Conservation (phyloP, 2,888 invertebrate genomes). For the Palloptera scutellata region DNA sequence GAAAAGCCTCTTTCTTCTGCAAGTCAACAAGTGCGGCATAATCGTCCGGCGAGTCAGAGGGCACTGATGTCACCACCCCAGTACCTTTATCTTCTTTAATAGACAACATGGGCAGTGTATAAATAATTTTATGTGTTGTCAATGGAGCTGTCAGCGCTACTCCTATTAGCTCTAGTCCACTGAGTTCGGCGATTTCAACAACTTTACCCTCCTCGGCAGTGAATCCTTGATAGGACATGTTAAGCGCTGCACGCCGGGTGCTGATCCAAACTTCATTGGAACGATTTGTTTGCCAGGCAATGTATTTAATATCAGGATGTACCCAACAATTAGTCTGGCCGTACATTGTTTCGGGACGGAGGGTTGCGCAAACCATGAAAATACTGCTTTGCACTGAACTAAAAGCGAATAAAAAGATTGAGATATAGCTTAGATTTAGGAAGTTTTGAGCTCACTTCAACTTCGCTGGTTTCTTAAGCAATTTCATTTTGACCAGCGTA, state of each 20-base stretch:
- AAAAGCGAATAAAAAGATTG: background rate
- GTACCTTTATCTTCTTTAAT: slow-evolving; percentile 99
- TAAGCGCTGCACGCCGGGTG: slow-evolving; percentile 87
- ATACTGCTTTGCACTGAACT: slow-evolving; percentile 54
- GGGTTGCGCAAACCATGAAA: slow-evolving; percentile 89
- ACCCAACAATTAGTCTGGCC: slow-evolving; percentile 99
- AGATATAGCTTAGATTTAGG: background rate
- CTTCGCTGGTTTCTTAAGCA: slow-evolving; percentile 68
- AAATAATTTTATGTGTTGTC: slow-evolving; percentile 82
- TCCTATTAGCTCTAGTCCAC: slow-evolving; percentile 84
- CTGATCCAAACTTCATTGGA: slow-evolving; percentile 84
- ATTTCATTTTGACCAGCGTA: slow-evolving; percentile 92
- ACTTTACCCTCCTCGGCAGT: slow-evolving; percentile 82
- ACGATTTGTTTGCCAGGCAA: slow-evolving; percentile 79
- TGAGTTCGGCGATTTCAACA: slow-evolving; percentile 73
- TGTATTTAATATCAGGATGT: slow-evolving; percentile 92
- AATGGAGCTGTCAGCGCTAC: slow-evolving; percentile 83
- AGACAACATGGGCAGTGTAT: slow-evolving; percentile 96
- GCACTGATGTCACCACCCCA: slow-evolving; percentile 97
- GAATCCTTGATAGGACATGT: slow-evolving; percentile 96
- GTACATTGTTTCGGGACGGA: slow-evolving; percentile 99
- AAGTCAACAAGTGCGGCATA: slow-evolving; percentile 94
- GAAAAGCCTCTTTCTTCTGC: slow-evolving; percentile 90
- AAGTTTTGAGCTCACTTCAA: slow-evolving; percentile 67
- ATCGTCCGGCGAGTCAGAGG: slow-evolving; percentile 98